phyloP scores from a whole-genome alignment of 2,113 vertebrate genomes.

The Salvelinus sp. region DNA sequence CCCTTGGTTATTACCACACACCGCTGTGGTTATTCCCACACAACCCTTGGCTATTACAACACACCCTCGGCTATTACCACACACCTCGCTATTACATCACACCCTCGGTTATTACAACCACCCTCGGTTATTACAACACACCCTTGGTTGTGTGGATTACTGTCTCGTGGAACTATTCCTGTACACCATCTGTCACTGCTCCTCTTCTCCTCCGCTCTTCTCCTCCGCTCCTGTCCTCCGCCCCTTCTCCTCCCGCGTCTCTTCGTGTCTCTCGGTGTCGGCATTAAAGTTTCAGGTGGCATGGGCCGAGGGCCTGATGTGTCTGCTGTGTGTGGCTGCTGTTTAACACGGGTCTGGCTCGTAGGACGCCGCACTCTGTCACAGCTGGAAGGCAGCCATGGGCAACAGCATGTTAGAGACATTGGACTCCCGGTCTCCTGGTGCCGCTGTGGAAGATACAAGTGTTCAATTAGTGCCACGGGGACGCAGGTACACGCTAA shows the following conservation, averaged over 20 bases:
- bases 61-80: background rate
- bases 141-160: background rate
- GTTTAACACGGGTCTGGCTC: conserved; percentile 50
- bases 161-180: background rate
- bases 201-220: background rate
- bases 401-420: conserved; percentile 54
- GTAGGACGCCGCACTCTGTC: background rate
- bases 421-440: conserved; percentile 38
- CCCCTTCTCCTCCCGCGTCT: too few species aligned
- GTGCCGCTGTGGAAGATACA: conserved; percentile 30
- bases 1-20: too few species aligned
- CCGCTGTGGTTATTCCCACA: rapidly evolving
- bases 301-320: conserved; percentile 35
- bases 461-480: conserved; percentile 35
- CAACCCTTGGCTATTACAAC: too few species aligned
- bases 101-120: too few species aligned
- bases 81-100: too few species aligned
- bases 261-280: background rate
- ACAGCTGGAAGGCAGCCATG: conserved; percentile 49
- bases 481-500: background rate
- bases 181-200: background rate
- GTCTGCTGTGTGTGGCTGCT: conserved; percentile 22
- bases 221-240: too few species aligned
- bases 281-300: conserved; percentile 10
- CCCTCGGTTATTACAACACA: too few species aligned